phyloP scores from a whole-genome alignment of 1,140 invertebrate species.

The Drosophila cardini region DNA sequence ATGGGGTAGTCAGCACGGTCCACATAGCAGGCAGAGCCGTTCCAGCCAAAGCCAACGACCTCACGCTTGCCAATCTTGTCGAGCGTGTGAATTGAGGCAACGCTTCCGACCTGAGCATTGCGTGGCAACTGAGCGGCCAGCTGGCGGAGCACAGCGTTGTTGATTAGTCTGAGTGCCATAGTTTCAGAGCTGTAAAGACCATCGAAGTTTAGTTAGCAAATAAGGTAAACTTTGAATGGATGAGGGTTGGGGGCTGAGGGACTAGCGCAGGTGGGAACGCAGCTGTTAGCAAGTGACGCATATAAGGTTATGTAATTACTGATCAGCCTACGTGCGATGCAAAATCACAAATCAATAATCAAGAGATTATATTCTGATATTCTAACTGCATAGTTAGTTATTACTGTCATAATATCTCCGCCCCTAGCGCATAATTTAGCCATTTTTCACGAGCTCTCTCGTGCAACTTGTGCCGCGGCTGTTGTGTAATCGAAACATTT shows the following conservation, averaged over 20 bases:
- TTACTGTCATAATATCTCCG: slow-evolving; percentile 7
- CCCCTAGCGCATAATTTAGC: slow-evolving; percentile 44
- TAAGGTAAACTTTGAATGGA: slow-evolving; percentile 10
- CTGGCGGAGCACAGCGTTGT: slow-evolving; percentile 69
- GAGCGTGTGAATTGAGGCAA: slow-evolving; percentile 76
- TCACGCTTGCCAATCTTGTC: slow-evolving; percentile 93
- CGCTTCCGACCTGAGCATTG: slow-evolving; percentile 65
- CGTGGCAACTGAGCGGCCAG: slow-evolving; percentile 66
- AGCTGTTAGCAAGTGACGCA: slow-evolving; percentile 27
- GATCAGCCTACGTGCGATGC: slow-evolving; percentile 16
- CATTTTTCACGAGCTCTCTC: slow-evolving; percentile 50
- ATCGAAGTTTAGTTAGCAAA: slow-evolving; percentile 2
- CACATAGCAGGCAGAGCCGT: slow-evolving; percentile 91
- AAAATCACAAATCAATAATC: slow-evolving; percentile 16
- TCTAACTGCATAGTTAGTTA: slow-evolving; percentile 5
- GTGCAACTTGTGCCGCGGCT: slow-evolving; percentile 30
- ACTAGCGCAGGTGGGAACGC: background rate
- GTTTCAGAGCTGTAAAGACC: slow-evolving; percentile 41
- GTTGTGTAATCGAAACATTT: slow-evolving; percentile 70
- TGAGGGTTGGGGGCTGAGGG: background rate
- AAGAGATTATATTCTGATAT: background rate
- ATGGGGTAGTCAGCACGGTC: slow-evolving; percentile 93
- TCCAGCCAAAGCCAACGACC: slow-evolving; percentile 95
- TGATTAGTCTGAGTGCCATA: slow-evolving; percentile 81
- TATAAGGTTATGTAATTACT: slow-evolving; percentile 49